A percentile compares a stretch with the other conserved stretches of the same genome.
Evolutionary conservation across 2,888 invertebrate genomes (phyloP).

Genomic region (Palloptera scutellata): DNA sequence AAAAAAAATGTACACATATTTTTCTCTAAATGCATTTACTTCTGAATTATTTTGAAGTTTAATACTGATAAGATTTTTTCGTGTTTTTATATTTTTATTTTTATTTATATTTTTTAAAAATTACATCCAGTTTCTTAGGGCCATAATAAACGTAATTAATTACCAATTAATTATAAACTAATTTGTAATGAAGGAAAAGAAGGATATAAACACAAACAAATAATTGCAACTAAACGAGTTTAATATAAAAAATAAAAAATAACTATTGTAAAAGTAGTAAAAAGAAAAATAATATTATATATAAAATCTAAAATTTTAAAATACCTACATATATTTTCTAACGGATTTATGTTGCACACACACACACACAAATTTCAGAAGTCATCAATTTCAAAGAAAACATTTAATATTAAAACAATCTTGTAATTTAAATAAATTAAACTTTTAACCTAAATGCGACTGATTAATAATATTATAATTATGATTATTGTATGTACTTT

Average conservation of each 20-base stretch:
- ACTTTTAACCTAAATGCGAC: conserved; percentile 3
- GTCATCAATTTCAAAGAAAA: not conserved
- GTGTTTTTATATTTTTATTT: not conserved
- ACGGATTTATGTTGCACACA: not conserved
- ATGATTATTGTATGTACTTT: not conserved
- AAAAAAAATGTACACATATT: no score
- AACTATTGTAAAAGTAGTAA: conserved; percentile 3
- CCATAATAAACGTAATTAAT: not conserved
- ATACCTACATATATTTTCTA: not conserved
- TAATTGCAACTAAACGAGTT: conserved; percentile 29
- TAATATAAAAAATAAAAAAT: conserved; percentile 2
- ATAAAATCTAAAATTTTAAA: not conserved
- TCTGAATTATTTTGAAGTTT: no score
- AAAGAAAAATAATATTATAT: not conserved
- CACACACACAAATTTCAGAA: no score
- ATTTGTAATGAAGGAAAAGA: conserved; percentile 14
- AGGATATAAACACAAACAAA: conserved; percentile 8
- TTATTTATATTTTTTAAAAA: not conserved
- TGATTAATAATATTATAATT: conserved; percentile 5
- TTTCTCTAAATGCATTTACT: no score
- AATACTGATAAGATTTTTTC: no score
- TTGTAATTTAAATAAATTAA: not conserved
- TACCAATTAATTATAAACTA: not conserved
- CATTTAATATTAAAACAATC: not conserved
- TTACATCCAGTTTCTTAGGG: not conserved